Evolutionary conservation across 1,140 invertebrate species (phyloP), one percentile per base, ranked within the genome.

Genomic region (Lamellibrachia luymesi): DNA sequence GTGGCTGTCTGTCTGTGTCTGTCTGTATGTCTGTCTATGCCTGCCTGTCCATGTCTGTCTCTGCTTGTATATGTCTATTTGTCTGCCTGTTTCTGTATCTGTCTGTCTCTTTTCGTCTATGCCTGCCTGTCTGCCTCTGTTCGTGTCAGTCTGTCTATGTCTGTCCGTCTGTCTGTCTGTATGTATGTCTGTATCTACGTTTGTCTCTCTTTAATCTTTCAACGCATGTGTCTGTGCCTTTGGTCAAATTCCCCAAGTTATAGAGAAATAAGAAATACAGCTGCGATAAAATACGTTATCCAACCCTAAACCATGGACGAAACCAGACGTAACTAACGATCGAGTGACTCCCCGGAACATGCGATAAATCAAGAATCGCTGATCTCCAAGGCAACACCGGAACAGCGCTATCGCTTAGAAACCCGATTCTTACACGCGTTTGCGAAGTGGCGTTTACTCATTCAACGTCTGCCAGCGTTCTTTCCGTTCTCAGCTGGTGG

Each of bases 371-470:
- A 80, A 80, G 64, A 80, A 80, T 17, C 64, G 64, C 64, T 22
- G 64, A 22, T 80, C 5, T 10, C 64, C 64, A 80, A 22, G 64
- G 64, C 64, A 80, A 80, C 64, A 80, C 25, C 13, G 13, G 64
- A 80, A 80, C 25, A 80, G 64, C 64, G 64, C 64, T 80, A 80
- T 80, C 64, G 64, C 64, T 80, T 80, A 80, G 64, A 80, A 80
- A 80, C 64, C 64, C 64, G 64, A 80, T 22, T 80, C 64, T 80
- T 80, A 80, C 64, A 80, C 25, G 64, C 0, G 64, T 80, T 80
- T 80, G 64, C 64, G 64, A 80, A 80, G 64, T 80, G 64, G 13
- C 64, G 64, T 80, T 80, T 22, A 80, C 8, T 80, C 64, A 80
- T 80, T 80, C 64, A 80, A 80, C 64, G 64, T 80, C 13, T 22